These are phyloP conservation scores for Tachysurus fulvidraco DNA, from an alignment of 2,113 vertebrate species.

Conservation along the genomic window DNA sequence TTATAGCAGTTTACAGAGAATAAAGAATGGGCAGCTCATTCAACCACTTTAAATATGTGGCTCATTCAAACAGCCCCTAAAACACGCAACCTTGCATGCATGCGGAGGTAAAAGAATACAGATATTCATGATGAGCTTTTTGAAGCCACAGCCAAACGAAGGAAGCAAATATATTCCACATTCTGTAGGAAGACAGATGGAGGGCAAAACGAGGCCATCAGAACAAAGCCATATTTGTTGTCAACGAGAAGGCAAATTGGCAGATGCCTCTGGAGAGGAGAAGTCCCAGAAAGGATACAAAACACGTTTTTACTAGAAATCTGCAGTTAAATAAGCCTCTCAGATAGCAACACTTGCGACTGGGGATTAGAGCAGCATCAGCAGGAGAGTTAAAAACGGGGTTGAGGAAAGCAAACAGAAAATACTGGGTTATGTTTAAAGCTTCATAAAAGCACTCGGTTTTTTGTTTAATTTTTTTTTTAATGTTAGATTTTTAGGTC, in stretches of 20 bases:
- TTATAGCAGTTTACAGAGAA: neutral
- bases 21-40: neutral
- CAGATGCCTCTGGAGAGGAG: conserved; percentile 30
- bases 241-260: conserved; percentile 45
- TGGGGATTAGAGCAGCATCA: neutral
- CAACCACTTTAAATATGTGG: neutral
- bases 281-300: conserved; percentile 14
- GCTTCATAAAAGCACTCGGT: neutral
- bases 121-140: conserved; percentile 45
- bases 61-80: conserved; percentile 10
- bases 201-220: conserved; percentile 24
- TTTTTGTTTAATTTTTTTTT: no score
- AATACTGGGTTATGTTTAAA: neutral
- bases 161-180: conserved; percentile 48
- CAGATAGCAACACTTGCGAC: neutral
- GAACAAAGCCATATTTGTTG: conserved; percentile 56
- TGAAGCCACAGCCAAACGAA: conserved; percentile 53
- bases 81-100: neutral
- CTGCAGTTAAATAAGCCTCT: conserved; percentile 4
- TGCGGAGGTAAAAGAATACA: neutral
- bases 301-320: conserved; percentile 11
- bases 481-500: neutral
- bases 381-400: neutral
- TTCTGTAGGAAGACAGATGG: conserved; percentile 44
- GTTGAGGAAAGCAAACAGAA: conserved; percentile 1